Percentiles rank a stretch among this genome's conserved stretches.
Evolutionary conservation across 2,113 vertebrate genomes (phyloP).

Genomic region (Poicephalus gulielmi): DNA sequence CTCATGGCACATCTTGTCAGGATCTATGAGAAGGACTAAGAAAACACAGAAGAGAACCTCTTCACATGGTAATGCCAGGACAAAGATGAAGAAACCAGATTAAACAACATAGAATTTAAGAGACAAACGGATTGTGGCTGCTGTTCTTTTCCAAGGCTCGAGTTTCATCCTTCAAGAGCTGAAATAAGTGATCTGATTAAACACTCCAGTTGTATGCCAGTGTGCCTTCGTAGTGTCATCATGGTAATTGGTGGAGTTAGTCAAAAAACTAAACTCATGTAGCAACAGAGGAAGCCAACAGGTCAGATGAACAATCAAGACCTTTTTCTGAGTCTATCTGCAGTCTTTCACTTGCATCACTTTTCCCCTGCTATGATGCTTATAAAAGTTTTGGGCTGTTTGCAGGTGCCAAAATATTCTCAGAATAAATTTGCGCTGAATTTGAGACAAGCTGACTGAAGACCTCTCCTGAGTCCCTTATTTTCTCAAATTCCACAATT

Average conservation of each 20-base stretch:
- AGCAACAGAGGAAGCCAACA: constrained; percentile 29
- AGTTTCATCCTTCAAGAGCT: not conserved
- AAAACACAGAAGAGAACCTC: not conserved
- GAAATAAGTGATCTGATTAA: not conserved
- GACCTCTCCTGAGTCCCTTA: constrained; percentile 66
- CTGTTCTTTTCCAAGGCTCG: not conserved
- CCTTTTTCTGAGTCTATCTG: constrained; percentile 56
- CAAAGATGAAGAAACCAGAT: not conserved
- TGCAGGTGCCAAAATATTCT: constrained; percentile 69
- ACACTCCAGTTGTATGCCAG: not conserved
- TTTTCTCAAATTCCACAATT: constrained; percentile 67
- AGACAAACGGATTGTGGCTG: not conserved
- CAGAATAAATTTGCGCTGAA: constrained; percentile 67
- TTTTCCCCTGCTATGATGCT: constrained; percentile 43
- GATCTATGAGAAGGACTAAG: not conserved
- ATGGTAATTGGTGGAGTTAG: not conserved
- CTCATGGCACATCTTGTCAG: not conserved
- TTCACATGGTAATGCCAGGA: not conserved
- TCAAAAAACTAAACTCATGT: not conserved
- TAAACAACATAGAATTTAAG: not conserved
- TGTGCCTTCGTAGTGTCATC: not conserved
- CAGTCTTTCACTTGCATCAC: constrained; percentile 63
- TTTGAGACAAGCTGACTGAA: constrained; percentile 66
- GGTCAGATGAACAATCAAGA: constrained; percentile 65
- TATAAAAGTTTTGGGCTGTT: constrained; percentile 60